These are phyloP conservation scores for Parnassius mnemosyne DNA, from an alignment of 2,888 invertebrate genomes.

Conservation along the genomic window DNA sequence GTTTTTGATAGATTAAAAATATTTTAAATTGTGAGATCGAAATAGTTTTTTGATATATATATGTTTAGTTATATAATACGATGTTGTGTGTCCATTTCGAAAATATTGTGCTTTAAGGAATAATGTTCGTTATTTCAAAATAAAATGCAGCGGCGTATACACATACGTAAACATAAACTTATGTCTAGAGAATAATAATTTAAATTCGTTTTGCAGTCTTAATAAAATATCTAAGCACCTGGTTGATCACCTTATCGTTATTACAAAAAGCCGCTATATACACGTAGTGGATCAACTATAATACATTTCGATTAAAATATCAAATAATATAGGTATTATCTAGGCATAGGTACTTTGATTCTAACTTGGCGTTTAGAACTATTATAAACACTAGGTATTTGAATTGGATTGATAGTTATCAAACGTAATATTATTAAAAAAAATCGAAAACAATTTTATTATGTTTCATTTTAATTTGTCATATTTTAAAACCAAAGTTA, in stretches of 20 bases:
- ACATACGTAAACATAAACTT: conserved; percentile 22
- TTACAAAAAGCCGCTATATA: conserved; percentile 42
- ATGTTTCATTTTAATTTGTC: too few relatives aligned
- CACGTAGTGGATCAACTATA: conserved; percentile 27
- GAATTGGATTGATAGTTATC: too few relatives aligned
- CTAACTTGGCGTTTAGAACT: too few relatives aligned
- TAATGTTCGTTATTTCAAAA: conserved; percentile 3
- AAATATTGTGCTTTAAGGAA: conserved; percentile 9
- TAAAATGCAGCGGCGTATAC: conserved; percentile 28
- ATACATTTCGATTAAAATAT: conserved; percentile 7
- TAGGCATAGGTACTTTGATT: too few relatives aligned
- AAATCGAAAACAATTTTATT: too few relatives aligned
- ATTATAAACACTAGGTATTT: too few relatives aligned
- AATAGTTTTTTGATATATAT: background rate
- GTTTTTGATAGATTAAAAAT: conserved; percentile 12
- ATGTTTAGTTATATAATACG: too few relatives aligned
- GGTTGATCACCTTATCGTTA: conserved; percentile 44
- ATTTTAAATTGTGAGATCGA: conserved; percentile 1
- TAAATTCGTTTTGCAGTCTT: conserved; percentile 78
- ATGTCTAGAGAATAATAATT: conserved; percentile 44
- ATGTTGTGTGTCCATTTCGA: conserved; percentile 9
- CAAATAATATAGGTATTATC: too few relatives aligned
- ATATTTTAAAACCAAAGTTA: too few relatives aligned
- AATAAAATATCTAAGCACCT: conserved; percentile 68
- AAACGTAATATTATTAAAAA: too few relatives aligned